Evolutionary conservation across 2,113 vertebrate genomes (phyloP), one percentile per base, ranked within the genome.

Genomic region (Leptobrachium ailaonicum): DNA sequence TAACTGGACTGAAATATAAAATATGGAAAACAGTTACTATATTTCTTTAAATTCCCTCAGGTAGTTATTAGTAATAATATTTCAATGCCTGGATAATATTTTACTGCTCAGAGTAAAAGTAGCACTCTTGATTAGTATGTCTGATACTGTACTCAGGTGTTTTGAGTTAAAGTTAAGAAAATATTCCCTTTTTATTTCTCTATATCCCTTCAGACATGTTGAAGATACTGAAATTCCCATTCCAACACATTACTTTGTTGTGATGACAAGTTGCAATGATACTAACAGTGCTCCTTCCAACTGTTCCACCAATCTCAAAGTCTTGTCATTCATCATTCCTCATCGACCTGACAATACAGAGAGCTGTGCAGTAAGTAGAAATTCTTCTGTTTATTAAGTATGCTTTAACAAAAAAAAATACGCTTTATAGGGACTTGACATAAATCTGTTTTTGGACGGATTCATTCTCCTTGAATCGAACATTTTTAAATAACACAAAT

Each of bases 231-330:
- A 85, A 2, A 87, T 93, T 66, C 91, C 90, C 2, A 81, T 92
- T 53, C 97, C 98, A 5, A 97, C 96, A 0, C 98, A 99, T 85
- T 99, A 95, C 90, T 99, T 91, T n/a, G 47, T 98, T 85, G 85
- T 99, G 78, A 86, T 99, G 86, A 97, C 94, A 2, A 96, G 94
- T 72, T 99, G 97, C 84, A 86, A 85, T 80, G 80, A 97, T 84
- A 75, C 14, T 0, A 82, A 70, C 44, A 70, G 88, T 12, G 85
- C 87, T 7, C 93, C 93, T 0, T 5, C 83, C 0, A 74, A 82
- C 64, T 99, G 98, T 62, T 2, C 70, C 6, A 91, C 87, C 2
- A 86, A 86, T 0, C 84, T 98, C 76, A 88, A 92, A 7, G 92
- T 80, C 45, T 73, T 85, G 2, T 85, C 97, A 43, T 99, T 96